These are phyloP conservation scores for Sylvilagus floridanus DNA, from an alignment of 2,797 vertebrate species.

Conservation along the genomic window DNA sequence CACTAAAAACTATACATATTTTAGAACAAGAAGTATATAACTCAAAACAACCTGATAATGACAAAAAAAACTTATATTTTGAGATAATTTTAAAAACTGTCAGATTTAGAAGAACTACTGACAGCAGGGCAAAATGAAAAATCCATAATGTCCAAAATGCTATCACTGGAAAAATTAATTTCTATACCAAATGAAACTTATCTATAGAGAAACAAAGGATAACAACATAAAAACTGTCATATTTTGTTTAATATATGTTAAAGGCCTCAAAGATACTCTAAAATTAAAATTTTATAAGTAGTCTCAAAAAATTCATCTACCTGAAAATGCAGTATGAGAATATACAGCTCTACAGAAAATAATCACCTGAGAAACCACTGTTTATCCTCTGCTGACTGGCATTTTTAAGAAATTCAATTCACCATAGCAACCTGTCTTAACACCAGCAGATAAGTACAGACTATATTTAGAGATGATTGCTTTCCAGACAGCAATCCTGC, in stretches of 20 bases:
- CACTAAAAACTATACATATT: not conserved
- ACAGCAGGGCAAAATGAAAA: constrained; percentile 48
- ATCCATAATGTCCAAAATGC: constrained; percentile 56
- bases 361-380: constrained; percentile 64
- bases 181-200: constrained; percentile 42
- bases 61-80: not conserved
- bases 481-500: constrained; percentile 71
- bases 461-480: constrained; percentile 78
- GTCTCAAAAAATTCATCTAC: constrained; percentile 45
- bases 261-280: constrained; percentile 36
- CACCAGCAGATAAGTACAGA: constrained; percentile 73
- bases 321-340: constrained; percentile 51
- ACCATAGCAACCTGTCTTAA: constrained; percentile 81
- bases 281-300: constrained; percentile 51
- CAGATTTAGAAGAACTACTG: constrained; percentile 53
- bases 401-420: constrained; percentile 80
- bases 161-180: constrained; percentile 28
- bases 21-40: constrained; percentile 16
- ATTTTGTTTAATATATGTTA: constrained; percentile 45
- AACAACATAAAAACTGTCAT: constrained; percentile 18
- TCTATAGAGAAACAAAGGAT: constrained; percentile 27
- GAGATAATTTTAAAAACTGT: not conserved
- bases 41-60: not conserved
- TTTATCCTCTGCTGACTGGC: constrained; percentile 76
- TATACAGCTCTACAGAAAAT: constrained; percentile 45